Evolutionary conservation across 2,888 invertebrate genomes (phyloP), one percentile per base, ranked within the genome.

Genomic region (Cheilosia impressa): DNA sequence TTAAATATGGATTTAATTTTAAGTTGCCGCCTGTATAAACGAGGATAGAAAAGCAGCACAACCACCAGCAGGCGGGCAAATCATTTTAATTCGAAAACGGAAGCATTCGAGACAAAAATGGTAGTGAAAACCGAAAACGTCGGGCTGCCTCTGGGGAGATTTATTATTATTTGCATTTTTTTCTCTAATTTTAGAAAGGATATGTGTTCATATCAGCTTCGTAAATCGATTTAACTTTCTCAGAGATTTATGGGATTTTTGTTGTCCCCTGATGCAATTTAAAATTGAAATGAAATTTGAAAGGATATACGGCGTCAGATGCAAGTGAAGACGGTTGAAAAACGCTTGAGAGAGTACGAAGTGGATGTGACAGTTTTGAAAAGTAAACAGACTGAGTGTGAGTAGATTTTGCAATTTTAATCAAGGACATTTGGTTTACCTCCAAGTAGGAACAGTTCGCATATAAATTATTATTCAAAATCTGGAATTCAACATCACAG

Each of bases 1-100:
- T 76, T 81, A 69, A 71, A 81, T 75, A 68, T 57, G 65, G 81
- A 81, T 71, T 81, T 81, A 62, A 75, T 68, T 81, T 71, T 63
- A 75, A 81, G 68, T 66, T 73, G 73, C 38, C 38, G 38, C 13
- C 38, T 13, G 13, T 4, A 13, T 38, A 13, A 10, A 13, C 13
- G 45, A 6, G 7, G 4, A 17, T 7, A 17, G 17, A n/a, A n/a
- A 6, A 45, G 45, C 15, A n/a, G 45, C 45, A 9, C 34, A 9
- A 1, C 13, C 17, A 45, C 7, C n/a, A 45, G n/a, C 45, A 47
- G 45, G 45, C n/a, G n/a, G 45, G 17, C 45, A 47, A 9, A 17
- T 6, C 17, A 47, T 19, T 17, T 17, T 17, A 17, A 47, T 47
- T n/a, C 17, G 7, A 19, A 47, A 17, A 17, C 45, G 45, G 45